Conservation (phyloP, 2,888 invertebrate genomes). For the Eupithecia inturbata region DNA sequence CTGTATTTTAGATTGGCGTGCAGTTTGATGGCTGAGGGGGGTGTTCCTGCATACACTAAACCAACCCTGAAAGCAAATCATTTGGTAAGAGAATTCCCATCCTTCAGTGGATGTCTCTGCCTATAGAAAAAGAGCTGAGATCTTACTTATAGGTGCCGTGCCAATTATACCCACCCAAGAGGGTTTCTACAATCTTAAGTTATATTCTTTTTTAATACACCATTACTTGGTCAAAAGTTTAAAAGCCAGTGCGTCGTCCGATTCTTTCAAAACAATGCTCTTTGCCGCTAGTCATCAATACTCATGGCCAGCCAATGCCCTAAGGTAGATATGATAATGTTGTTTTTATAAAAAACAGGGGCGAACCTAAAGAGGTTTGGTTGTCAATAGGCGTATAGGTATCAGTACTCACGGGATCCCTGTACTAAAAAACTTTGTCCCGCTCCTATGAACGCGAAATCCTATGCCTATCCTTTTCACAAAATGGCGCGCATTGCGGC, state of each 20-base stretch:
- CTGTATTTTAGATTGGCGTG: neutral
- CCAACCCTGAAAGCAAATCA: neutral
- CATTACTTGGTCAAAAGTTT: no score
- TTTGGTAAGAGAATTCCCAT: conserved; percentile 1
- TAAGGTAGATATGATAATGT: neutral
- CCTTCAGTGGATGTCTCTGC: no score
- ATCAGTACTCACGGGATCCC: no score
- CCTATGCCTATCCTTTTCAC: no score
- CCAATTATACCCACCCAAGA: neutral
- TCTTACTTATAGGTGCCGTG: neutral
- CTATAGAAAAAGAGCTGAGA: neutral
- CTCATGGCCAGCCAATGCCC: neutral
- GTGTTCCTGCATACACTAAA: neutral
- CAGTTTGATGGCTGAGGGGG: neutral
- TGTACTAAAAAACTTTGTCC: no score
- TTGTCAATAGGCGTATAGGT: no score
- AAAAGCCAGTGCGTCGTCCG: neutral
- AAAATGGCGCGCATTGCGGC: no score
- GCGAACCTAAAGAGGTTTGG: no score
- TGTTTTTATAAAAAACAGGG: neutral
- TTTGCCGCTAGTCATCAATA: neutral
- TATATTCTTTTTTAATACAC: neutral
- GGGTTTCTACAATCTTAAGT: neutral
- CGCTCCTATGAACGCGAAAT: no score
- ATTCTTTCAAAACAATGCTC: neutral